Base-by-base conservation (phyloP, 2,888 invertebrate genomes). In the Apantesis nais region DNA sequence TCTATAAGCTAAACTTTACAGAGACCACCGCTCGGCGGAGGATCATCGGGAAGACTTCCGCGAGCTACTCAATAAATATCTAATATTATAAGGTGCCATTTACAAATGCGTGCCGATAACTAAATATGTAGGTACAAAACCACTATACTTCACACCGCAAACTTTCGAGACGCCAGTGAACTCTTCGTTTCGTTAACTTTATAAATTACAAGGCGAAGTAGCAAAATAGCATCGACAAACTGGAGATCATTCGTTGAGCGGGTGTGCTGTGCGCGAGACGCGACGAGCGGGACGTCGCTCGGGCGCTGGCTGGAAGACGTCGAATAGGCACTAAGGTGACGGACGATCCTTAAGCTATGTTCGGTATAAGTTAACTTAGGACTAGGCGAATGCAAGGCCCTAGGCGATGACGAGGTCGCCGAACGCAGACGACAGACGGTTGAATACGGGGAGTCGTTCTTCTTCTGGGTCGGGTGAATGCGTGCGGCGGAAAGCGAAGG, bases 361-460 rank as follows among this genome's bases (percentile, higher is more conserved):
- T 92, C 90, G 91, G 90, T 91, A 90, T 90, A 90, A 89, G 90
- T 91, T 91, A 90, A 86, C 91, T 92, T 92, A 92, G 89, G 92
- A 92, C 93, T 93, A 93, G 90, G 88, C 85, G 86, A 82, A 80
- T 80, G 83, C 78, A 74, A 73, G 81, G 78, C 82, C 79, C 86
- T 93, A 94, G 90, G 92, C 94, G 88, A 94, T 93, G 83, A 94
- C 88, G 86, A 95, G 94, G 85, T 94, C 94, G 78, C 94, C 94
- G 86, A 95, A 93, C 75, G 94, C 94, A 73, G 93, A 92, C 68
- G 94, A 90, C 76, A 95, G 91, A 78, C 94, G 93, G 87, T 94
- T 94, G 95, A 98, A 98, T 52, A 98, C 98, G 62, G 98, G 98
- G 89, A 98, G 96, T 83, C 98, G 95, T 67, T 96, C 96, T 75